Evolutionary conservation across 2,797 vertebrate species (phyloP).

Genomic region (Gymnoscopelus braueri): DNA sequence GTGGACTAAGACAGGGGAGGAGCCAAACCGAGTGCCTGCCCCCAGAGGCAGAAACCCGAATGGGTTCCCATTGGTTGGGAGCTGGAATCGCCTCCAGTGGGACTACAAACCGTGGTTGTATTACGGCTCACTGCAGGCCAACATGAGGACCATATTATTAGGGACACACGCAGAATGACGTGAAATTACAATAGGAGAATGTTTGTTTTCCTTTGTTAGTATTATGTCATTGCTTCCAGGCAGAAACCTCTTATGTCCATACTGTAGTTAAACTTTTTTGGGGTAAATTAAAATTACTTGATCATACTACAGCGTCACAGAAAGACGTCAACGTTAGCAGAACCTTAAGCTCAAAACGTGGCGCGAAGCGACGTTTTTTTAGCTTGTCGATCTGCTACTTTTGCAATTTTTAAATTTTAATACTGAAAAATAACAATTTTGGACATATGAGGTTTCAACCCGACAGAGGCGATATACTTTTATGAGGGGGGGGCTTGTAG

Average conservation of each 20-base stretch:
- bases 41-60: too few species aligned
- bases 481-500: constrained; percentile 52
- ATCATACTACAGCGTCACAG: neutral
- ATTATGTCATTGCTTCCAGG: neutral
- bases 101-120: constrained; percentile 59
- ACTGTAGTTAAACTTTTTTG: too few species aligned
- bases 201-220: too few species aligned
- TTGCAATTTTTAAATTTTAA: too few species aligned
- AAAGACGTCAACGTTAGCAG: constrained; percentile 15
- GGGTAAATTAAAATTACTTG: too few species aligned
- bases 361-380: too few species aligned
- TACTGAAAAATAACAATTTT: too few species aligned
- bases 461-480: constrained; percentile 31
- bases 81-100: constrained; percentile 51
- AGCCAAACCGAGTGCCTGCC: too few species aligned
- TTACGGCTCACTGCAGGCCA: constrained; percentile 53
- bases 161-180: neutral
- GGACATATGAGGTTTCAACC: too few species aligned
- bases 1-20: too few species aligned
- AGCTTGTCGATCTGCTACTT: too few species aligned
- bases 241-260: neutral
- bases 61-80: constrained; percentile 42
- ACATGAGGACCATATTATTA: constrained; percentile 60
- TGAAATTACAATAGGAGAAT: too few species aligned
- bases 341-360: constrained; percentile 44